Evolutionary conservation across 2,797 vertebrate species (phyloP), one percentile per base, ranked within the genome.

Genomic region (Glyptemys insculpta): DNA sequence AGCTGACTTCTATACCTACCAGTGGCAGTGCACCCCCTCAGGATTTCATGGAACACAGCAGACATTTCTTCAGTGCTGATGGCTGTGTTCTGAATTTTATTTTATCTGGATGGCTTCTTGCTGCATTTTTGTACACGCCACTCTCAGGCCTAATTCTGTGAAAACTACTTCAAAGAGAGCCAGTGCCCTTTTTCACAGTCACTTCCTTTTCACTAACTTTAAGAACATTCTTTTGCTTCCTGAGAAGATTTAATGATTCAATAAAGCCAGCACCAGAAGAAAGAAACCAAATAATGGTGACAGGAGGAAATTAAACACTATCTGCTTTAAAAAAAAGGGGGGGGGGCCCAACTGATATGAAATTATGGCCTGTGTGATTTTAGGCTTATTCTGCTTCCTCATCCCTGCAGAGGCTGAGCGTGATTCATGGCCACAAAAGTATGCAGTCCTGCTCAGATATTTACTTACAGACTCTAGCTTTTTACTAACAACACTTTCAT

Each of bases 81-180:
- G 52, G 31, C 78, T 52, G 6, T 56, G 52, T 80, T 94, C 85
- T 86, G 25, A 81, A 44, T 93, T 90, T 95, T 86, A 86, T 92
- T 92, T 92, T 83, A 68, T 65, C 59, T 87, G 91, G 37, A 91
- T 89, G 59, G 37, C 80, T 90, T 93, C 37, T 52, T 76, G 57
- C 41, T 88, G 54, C 65, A 74, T 89, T 86, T 92, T 85, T 88
- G 54, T 1, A 5, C 81, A 37, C 80, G 76, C 89, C 54, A 41
- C 89, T 89, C 83, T 94, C 44, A 88, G 19, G 9, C 19, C 87
- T 92, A 86, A 92, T 53, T 94, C 59, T 56, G 49, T 81, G 47
- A 94, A 96, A 94, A 65, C 34, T 91, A 9, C 83, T 95, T 6
- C n/a, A 72, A n/a, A 94, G 86, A 79, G 41, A 94, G 52, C 27